phyloP scores from a whole-genome alignment of 2,113 vertebrate species.

The Rattus norvegicus region DNA sequence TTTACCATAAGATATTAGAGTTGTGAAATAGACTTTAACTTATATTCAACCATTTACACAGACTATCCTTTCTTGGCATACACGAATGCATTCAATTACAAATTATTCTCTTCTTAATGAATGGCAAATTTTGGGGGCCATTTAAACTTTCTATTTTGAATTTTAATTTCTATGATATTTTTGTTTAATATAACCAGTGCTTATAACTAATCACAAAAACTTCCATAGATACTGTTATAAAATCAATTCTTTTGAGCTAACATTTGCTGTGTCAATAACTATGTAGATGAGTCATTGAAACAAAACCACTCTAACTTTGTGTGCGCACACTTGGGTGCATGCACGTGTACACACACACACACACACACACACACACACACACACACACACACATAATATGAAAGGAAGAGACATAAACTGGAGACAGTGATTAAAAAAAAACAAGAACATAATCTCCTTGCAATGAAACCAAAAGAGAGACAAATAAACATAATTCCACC shows the following conservation, averaged over 20 bases:
- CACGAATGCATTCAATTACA: not conserved
- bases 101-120: not conserved
- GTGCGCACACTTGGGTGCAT: too few relatives aligned
- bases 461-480: too few relatives aligned
- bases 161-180: not conserved
- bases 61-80: not conserved
- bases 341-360: too few relatives aligned
- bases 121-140: not conserved
- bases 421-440: not conserved
- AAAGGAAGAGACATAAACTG: not conserved
- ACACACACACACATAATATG: not conserved
- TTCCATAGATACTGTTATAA: not conserved
- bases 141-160: not conserved
- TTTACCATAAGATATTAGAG: not conserved
- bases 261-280: not conserved
- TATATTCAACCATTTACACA: not conserved
- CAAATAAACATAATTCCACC: too few relatives aligned
- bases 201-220: not conserved
- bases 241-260: not conserved
- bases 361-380: not conserved
- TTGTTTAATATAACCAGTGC: not conserved
- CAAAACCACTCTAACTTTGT: not conserved
- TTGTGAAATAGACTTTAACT: not conserved
- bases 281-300: too few relatives aligned
- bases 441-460: too few relatives aligned